Conservation (phyloP, 2,113 vertebrate genomes). For the Stomatorhinus ivindoensis region DNA sequence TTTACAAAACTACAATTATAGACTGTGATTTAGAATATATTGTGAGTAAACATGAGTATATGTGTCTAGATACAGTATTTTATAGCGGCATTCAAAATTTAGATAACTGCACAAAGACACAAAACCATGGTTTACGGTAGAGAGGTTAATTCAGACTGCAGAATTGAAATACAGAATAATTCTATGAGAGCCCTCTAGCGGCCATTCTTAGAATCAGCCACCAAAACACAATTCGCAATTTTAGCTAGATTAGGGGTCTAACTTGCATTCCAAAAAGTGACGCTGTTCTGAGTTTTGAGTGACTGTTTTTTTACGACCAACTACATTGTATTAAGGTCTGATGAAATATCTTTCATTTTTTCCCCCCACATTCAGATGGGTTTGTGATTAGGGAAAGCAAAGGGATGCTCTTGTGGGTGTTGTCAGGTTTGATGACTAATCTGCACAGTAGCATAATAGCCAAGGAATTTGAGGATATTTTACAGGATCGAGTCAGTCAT, state of each 20-base stretch:
- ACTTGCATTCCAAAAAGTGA: neutral
- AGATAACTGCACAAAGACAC: neutral
- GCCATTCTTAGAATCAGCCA: neutral
- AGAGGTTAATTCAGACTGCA: neutral
- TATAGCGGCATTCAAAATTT: neutral
- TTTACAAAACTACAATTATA: neutral
- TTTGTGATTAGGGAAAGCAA: neutral
- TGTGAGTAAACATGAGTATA: neutral
- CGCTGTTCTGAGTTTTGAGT: neutral
- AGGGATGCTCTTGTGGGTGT: neutral
- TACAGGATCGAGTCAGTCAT: neutral
- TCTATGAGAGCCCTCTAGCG: neutral
- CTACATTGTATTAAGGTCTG: neutral
- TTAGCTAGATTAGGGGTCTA: neutral
- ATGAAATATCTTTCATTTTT: neutral
- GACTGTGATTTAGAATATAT: neutral
- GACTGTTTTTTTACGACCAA: neutral
- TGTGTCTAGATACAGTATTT: neutral
- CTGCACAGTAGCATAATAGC: neutral
- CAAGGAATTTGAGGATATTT: neutral
- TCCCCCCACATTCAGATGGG: neutral
- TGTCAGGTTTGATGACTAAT: neutral
- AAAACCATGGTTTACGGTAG: neutral
- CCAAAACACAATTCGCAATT: neutral
- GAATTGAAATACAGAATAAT: neutral